Evolutionary conservation across 2,797 vertebrate species (phyloP), one percentile per base, ranked within the genome.

Genomic region (Myotis vivesi): DNA sequence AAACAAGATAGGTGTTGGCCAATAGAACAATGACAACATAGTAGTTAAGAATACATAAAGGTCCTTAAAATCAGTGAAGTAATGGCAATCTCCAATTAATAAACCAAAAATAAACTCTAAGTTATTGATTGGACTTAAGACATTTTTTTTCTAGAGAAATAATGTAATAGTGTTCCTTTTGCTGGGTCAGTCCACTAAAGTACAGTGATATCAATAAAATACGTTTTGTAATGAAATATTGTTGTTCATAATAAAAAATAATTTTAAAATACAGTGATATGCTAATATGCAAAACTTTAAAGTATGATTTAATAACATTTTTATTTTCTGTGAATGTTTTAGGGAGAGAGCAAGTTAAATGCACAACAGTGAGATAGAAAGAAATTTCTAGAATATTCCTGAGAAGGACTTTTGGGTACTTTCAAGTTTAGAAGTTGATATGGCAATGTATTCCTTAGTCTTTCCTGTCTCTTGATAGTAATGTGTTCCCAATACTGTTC

Each of bases 241-340:
- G 19, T 92, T 71, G 25, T 69, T 85, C 64, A 46, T 68, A 81
- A 85, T 89, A 44, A 85, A 93, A 87, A 77, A 38, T 71, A 81
- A 80, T 69, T 88, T 81, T 1, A 84, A 79, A 87, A 80, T 30
- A 57, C 17, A 36, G 13, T 44, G 38, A 53, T 72, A 83, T 41
- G 59, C 46, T 87, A 84, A 68, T 84, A 33, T 71, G 20, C 2
- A 55, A 83, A 90, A 68, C 33, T 93, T 69, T 79, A 23, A 87
- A 85, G 64, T 33, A 46, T n/a, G 16, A 30, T 79, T 75, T 68
- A 46, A 36, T 69, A 83, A 33, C 28, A 30, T 33, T 51, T 88
- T 83, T 36, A 49, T 59, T 92, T 41, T 28, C 11, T 33, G 13
- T 44, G 19, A 75, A 64, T 22, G 6, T 71, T 55, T 13, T 36